Evolutionary conservation across 2,797 vertebrate genomes (phyloP).

Genomic region (Stomatorhinus walkeri): DNA sequence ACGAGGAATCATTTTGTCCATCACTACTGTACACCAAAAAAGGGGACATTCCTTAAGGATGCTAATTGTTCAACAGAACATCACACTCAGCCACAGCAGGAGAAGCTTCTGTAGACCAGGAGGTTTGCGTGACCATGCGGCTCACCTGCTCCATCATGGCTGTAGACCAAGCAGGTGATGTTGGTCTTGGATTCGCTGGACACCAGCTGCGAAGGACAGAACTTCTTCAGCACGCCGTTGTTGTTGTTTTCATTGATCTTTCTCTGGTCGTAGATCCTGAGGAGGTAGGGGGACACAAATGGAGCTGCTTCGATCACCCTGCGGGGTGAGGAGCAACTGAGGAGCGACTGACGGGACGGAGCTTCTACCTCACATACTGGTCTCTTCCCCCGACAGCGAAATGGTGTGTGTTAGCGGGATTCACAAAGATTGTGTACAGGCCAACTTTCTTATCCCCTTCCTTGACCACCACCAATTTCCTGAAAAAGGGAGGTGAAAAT

Average conservation of each 20-base stretch:
- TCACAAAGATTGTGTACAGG: constrained; percentile 90
- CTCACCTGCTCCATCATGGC: constrained; percentile 87
- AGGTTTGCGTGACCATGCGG: background rate
- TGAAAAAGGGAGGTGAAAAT: constrained; percentile 38
- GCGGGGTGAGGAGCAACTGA: no score
- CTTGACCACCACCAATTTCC: constrained; percentile 90
- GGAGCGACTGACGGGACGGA: background rate
- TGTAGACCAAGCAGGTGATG: constrained; percentile 95
- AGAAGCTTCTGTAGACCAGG: background rate
- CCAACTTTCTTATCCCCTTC: constrained; percentile 94
- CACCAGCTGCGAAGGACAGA: constrained; percentile 90
- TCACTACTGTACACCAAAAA: background rate
- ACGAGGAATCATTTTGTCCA: background rate
- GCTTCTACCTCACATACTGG: constrained; percentile 81
- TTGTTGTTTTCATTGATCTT: constrained; percentile 92
- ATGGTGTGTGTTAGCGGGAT: constrained; percentile 85
- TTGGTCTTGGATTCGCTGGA: constrained; percentile 94
- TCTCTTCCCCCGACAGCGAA: constrained; percentile 92
- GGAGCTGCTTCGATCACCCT: background rate
- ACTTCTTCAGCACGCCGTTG: constrained; percentile 91
- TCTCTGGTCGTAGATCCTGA: constrained; percentile 91
- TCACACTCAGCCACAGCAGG: background rate
- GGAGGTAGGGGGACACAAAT: background rate
- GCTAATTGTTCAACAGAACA: background rate
- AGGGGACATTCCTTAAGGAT: background rate